These are phyloP conservation scores for Euura saliciscinereae DNA, from an alignment of 1,140 invertebrate species.

Conservation along the genomic window DNA sequence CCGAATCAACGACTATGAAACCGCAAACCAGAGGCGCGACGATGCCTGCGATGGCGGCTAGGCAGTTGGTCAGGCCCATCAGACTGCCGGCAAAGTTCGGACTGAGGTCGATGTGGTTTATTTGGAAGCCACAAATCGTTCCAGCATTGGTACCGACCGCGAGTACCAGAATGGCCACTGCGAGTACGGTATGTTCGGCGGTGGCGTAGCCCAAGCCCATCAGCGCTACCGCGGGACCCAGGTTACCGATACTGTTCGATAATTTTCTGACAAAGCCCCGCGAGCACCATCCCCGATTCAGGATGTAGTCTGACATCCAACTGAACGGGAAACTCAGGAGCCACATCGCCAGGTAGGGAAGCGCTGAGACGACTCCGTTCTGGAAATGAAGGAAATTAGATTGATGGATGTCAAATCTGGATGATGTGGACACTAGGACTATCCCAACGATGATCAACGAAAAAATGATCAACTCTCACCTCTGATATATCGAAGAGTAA, in stretches of 20 bases:
- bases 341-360: slow-evolving; percentile 82
- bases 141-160: slow-evolving; percentile 68
- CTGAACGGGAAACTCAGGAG: slow-evolving; percentile 70
- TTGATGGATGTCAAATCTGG: background rate
- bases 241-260: slow-evolving; percentile 67
- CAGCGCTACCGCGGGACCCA: slow-evolving; percentile 55
- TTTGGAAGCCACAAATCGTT: slow-evolving; percentile 58
- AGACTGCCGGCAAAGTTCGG: slow-evolving; percentile 69
- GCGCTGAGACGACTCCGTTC: slow-evolving; percentile 76
- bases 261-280: slow-evolving; percentile 66
- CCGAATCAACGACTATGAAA: slow-evolving; percentile 50
- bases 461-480: slow-evolving; percentile 43
- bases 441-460: background rate
- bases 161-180: slow-evolving; percentile 58
- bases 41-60: slow-evolving; percentile 67
- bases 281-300: slow-evolving; percentile 61
- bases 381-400: slow-evolving; percentile 41
- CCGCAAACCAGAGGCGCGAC: slow-evolving; percentile 63
- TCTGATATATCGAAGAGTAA: slow-evolving; percentile 79
- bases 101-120: slow-evolving; percentile 73
- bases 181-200: slow-evolving; percentile 30
- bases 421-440: background rate
- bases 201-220: slow-evolving; percentile 48
- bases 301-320: slow-evolving; percentile 66
- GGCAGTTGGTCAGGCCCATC: slow-evolving; percentile 71